phyloP scores from a whole-genome alignment of 2,888 invertebrate species.

The Meghimatium bilineatum region DNA sequence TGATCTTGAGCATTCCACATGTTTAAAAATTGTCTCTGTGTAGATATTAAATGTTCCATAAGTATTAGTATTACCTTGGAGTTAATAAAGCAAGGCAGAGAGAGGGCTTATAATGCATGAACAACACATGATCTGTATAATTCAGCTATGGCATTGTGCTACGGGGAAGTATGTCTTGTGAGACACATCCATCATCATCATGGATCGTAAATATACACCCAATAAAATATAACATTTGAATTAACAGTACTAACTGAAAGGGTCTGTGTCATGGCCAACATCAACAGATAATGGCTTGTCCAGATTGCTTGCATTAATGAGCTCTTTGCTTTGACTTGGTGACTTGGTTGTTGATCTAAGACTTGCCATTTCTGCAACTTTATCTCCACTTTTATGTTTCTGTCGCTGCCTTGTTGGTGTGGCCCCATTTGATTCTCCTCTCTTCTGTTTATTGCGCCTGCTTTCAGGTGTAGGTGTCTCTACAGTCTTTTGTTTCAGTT shows the following conservation, averaged over 20 bases:
- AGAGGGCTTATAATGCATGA: no score
- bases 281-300: constrained; percentile 47
- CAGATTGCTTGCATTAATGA: constrained; percentile 28
- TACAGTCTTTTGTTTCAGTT: constrained; percentile 29
- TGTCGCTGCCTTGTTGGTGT: not conserved
- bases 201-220: no score
- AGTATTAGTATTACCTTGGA: no score
- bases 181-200: no score
- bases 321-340: constrained; percentile 32
- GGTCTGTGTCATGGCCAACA: constrained; percentile 33
- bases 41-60: no score
- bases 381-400: constrained; percentile 36
- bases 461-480: not conserved
- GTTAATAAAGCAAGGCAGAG: no score
- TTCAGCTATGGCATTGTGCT: no score
- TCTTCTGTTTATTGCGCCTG: constrained; percentile 1
- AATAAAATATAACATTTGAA: no score
- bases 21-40: no score
- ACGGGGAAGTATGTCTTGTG: no score
- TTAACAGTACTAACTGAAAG: constrained; percentile 26
- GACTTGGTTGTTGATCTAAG: constrained; percentile 4
- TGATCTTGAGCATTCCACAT: no score
- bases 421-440: constrained; percentile 15
- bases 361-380: not conserved
- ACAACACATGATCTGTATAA: no score